Evolutionary conservation across 2,113 vertebrate genomes (phyloP).

Genomic region (Microcebus griseorufus): DNA sequence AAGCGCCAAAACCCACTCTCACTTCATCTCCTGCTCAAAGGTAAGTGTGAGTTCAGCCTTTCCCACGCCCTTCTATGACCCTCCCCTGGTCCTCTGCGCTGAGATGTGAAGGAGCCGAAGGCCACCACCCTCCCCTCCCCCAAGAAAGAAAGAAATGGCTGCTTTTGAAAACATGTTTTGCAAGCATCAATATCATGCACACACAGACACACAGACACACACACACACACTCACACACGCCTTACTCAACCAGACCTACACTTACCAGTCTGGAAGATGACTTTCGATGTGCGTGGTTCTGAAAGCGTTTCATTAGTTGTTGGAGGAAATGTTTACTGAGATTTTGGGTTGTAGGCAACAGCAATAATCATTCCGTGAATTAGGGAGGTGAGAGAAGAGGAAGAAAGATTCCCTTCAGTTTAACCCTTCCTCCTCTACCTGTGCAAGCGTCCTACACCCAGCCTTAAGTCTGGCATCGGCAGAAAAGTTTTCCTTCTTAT

Average conservation of each 20-base stretch:
- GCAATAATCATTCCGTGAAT: not conserved
- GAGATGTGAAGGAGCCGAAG: slow-evolving; percentile 8
- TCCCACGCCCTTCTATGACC: not conserved
- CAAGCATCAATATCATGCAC: not conserved
- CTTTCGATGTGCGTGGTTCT: slow-evolving; percentile 6
- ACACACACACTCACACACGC: not conserved
- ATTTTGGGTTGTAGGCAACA: not conserved
- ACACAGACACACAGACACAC: not conserved
- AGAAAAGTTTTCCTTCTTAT: not conserved
- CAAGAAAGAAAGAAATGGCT: not conserved
- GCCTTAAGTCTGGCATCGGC: not conserved
- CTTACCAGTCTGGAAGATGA: not conserved
- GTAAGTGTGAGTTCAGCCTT: slow-evolving; percentile 64
- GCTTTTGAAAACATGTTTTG: slow-evolving; percentile 58
- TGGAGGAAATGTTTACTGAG: slow-evolving; percentile 16
- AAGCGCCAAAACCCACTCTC: slow-evolving; percentile 25
- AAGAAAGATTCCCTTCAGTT: not conserved
- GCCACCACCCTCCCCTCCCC: too few species aligned
- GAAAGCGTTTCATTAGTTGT: slow-evolving; percentile 50
- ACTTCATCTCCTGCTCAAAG: slow-evolving; percentile 55
- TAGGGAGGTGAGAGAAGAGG: not conserved
- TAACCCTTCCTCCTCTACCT: not conserved
- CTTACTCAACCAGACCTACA: not conserved
- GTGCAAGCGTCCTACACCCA: not conserved
- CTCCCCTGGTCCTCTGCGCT: not conserved